Evolutionary conservation across 2,113 vertebrate genomes (phyloP).

Genomic region (Etheostoma cragini): DNA sequence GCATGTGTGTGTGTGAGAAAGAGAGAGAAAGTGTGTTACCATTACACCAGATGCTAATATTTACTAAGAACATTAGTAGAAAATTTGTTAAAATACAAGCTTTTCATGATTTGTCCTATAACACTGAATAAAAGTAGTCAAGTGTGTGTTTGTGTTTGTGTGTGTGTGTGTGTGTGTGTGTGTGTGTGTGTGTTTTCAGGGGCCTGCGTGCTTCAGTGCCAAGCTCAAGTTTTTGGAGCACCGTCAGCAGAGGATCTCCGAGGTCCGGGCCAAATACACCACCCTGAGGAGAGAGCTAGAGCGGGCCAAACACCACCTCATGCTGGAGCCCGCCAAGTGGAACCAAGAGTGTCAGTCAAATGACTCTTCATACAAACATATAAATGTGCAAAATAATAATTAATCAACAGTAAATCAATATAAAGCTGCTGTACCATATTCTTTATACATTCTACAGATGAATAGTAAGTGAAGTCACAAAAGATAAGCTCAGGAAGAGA

Average conservation of each 20-base stretch:
- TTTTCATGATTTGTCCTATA: neutral
- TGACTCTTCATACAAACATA: neutral
- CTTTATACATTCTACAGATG: neutral
- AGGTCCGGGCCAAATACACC: slow-evolving; percentile 89
- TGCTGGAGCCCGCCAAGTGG: slow-evolving; percentile 91
- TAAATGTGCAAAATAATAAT: neutral
- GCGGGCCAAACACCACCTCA: slow-evolving; percentile 88
- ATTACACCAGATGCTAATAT: neutral
- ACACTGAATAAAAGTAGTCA: neutral
- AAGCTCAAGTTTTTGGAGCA: slow-evolving; percentile 93
- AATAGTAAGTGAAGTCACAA: neutral
- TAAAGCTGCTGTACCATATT: neutral
- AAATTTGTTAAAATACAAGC: neutral
- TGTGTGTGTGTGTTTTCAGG: slow-evolving; percentile 77
- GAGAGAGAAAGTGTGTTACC: too few species aligned
- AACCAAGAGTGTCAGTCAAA: slow-evolving; percentile 90
- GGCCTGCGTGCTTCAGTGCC: slow-evolving; percentile 88
- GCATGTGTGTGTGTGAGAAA: slow-evolving; percentile 30
- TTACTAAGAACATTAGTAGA: neutral
- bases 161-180: slow-evolving; percentile 32
- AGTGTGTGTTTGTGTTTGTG: slow-evolving; percentile 34
- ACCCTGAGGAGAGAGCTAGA: slow-evolving; percentile 92
- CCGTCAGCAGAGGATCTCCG: slow-evolving; percentile 90
- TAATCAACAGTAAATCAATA: neutral
- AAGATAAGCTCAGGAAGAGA: neutral